Conservation (phyloP, 1,140 invertebrate genomes). For the Anastatus disparis region DNA sequence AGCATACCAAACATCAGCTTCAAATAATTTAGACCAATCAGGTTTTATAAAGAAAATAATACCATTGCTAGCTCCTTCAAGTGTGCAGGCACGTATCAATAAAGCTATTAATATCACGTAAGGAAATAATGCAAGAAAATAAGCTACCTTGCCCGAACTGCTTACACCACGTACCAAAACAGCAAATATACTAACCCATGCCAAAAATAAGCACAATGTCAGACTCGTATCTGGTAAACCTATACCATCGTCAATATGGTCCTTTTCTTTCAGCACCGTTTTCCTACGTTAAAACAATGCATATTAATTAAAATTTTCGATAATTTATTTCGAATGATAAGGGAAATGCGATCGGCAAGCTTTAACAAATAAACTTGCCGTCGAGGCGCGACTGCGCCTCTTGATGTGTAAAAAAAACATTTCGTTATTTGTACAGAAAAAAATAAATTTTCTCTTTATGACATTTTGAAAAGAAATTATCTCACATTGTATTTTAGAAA, state of each 20-base stretch:
- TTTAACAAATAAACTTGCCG: too few species aligned
- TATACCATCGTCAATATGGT: slow-evolving; percentile 72
- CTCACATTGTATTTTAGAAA: too few species aligned
- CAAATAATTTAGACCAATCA: slow-evolving; percentile 72
- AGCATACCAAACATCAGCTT: slow-evolving; percentile 80
- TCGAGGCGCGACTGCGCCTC: too few species aligned
- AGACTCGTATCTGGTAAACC: slow-evolving; percentile 74
- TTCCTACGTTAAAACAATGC: too few species aligned
- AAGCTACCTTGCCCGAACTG: slow-evolving; percentile 67
- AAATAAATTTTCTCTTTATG: too few species aligned
- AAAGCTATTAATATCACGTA: slow-evolving; percentile 73
- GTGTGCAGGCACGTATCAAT: slow-evolving; percentile 69
- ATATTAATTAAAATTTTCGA: too few species aligned
- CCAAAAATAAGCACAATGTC: slow-evolving; percentile 70
- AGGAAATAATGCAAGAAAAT: slow-evolving; percentile 75
- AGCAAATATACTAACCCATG: slow-evolving; percentile 73
- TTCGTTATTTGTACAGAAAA: too few species aligned
- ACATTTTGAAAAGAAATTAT: too few species aligned
- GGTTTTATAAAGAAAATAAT: slow-evolving; percentile 79
- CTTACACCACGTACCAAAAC: slow-evolving; percentile 73
- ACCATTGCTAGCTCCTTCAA: slow-evolving; percentile 69
- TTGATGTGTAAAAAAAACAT: too few species aligned
- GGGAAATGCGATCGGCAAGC: too few species aligned
- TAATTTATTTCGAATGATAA: too few species aligned
- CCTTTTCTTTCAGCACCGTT: slow-evolving; percentile 70